These are phyloP conservation scores for Odontothrips loti DNA, from an alignment of 2,888 invertebrate species.

Conservation along the genomic window DNA sequence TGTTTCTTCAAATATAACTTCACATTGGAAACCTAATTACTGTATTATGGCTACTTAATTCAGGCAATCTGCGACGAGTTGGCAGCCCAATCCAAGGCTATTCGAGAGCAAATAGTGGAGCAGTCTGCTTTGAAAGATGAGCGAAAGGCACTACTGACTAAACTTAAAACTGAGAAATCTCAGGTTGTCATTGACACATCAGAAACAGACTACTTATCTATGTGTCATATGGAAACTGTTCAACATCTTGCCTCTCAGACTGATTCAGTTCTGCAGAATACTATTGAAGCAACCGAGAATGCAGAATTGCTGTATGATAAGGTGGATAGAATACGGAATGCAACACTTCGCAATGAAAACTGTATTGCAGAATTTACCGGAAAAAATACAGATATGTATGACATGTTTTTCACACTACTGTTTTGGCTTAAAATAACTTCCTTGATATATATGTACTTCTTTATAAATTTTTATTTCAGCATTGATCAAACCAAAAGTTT, in stretches of 20 bases:
- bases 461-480: not conserved
- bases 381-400: not conserved
- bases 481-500: not conserved
- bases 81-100: not conserved
- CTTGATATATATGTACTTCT: not conserved
- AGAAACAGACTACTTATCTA: not conserved
- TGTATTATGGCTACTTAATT: not conserved
- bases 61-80: not conserved
- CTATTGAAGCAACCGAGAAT: not conserved
- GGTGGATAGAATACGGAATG: not conserved
- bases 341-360: not conserved
- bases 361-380: not conserved
- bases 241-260: not conserved
- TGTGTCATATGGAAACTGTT: not conserved
- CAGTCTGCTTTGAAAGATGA: not conserved
- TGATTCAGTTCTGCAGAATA: not conserved
- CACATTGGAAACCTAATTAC: no score
- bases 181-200: not conserved
- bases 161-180: not conserved
- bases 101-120: not conserved
- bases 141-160: not conserved
- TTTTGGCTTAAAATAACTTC: no score
- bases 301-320: not conserved
- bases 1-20: not conserved
- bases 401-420: not conserved